These are phyloP conservation scores for Conistra vaccinii DNA, from an alignment of 2,888 invertebrate species.

Conservation along the genomic window DNA sequence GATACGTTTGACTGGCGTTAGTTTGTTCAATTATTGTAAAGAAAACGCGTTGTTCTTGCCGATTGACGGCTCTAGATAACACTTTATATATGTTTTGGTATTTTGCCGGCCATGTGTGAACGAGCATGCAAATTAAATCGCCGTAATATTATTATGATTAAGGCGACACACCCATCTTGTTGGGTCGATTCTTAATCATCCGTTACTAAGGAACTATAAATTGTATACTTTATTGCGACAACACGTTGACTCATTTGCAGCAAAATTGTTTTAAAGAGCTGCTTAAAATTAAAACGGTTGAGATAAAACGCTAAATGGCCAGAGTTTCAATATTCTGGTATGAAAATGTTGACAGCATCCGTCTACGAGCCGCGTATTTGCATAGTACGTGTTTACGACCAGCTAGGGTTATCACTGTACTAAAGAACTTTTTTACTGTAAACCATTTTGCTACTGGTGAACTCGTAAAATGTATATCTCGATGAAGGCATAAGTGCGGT, in stretches of 20 bases:
- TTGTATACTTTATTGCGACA: constrained; percentile 55
- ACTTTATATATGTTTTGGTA: constrained; percentile 47
- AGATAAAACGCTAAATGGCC: constrained; percentile 62
- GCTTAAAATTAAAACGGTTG: constrained; percentile 59
- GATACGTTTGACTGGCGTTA: constrained; percentile 87
- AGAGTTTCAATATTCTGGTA: constrained; percentile 73
- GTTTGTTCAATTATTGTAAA: constrained; percentile 81
- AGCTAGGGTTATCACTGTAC: constrained; percentile 76
- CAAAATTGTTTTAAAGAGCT: constrained; percentile 54
- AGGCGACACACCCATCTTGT: constrained; percentile 61
- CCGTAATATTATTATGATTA: constrained; percentile 53
- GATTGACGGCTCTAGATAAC: constrained; percentile 63
- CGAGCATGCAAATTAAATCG: constrained; percentile 61
- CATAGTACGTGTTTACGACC: constrained; percentile 77
- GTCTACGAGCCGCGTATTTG: constrained; percentile 75
- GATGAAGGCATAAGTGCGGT: constrained; percentile 49
- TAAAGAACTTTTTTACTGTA: constrained; percentile 58
- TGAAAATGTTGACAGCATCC: constrained; percentile 81
- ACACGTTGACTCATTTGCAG: constrained; percentile 51
- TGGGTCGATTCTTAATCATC: constrained; percentile 56
- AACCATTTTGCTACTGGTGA: constrained; percentile 55
- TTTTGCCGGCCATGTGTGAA: constrained; percentile 51
- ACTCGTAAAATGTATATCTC: constrained; percentile 64
- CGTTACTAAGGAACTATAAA: constrained; percentile 61
- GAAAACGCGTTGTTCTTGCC: constrained; percentile 69